These are phyloP conservation scores for Enteromius argenteus DNA, from an alignment of 2,797 vertebrate species.

Conservation along the genomic window DNA sequence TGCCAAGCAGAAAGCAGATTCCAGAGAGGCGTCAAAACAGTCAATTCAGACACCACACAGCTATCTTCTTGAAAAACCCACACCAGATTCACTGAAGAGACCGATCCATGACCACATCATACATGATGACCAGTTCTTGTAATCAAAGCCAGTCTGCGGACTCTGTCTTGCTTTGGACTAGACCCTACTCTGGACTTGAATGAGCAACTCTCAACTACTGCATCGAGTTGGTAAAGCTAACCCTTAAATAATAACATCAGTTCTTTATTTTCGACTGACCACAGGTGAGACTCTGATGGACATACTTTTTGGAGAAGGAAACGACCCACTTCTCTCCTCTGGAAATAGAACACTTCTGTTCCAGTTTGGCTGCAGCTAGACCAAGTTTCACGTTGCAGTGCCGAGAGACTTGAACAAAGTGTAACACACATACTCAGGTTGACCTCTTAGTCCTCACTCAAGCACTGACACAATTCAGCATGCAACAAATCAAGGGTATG, in stretches of 20 bases:
- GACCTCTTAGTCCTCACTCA: not conserved
- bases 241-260: not conserved
- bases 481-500: not conserved
- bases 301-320: slow-evolving; percentile 59
- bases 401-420: slow-evolving; percentile 15
- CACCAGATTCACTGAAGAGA: not conserved
- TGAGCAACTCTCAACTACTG: not conserved
- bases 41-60: not conserved
- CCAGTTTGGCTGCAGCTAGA: slow-evolving; percentile 49
- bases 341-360: slow-evolving; percentile 63
- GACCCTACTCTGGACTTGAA: not conserved
- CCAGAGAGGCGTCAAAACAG: not conserved
- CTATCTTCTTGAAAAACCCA: not conserved
- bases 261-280: slow-evolving; percentile 23
- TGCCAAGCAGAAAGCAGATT: slow-evolving; percentile 44
- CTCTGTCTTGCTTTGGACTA: not conserved
- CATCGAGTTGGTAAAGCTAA: not conserved
- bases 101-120: not conserved
- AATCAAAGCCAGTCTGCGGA: not conserved
- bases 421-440: not conserved
- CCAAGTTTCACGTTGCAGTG: not conserved
- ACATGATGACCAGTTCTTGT: not conserved
- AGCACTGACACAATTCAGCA: not conserved
- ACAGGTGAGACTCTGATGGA: slow-evolving; percentile 26
- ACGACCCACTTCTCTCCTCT: slow-evolving; percentile 62